These are phyloP conservation scores for Scaptodrosophila latifasciaeformis DNA, from an alignment of 2,888 invertebrate species.

Conservation along the genomic window DNA sequence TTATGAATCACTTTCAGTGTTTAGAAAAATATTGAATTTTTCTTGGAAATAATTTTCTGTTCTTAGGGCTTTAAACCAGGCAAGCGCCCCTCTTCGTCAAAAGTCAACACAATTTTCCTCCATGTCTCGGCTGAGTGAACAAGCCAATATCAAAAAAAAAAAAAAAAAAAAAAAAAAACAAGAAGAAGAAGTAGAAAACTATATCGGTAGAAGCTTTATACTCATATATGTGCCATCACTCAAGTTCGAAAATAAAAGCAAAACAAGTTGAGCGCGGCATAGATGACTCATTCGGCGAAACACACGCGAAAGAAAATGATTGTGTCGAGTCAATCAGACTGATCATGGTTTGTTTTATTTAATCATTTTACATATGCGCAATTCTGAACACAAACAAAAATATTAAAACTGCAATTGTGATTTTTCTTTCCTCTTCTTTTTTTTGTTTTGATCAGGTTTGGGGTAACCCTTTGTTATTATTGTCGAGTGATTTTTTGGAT, in stretches of 20 bases:
- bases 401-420: conserved; percentile 16
- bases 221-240: conserved; percentile 38
- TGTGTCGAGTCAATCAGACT: not conserved
- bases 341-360: conserved; percentile 1
- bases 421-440: too few relatives aligned
- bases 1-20: too few relatives aligned
- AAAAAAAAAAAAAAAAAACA: conserved; percentile 15
- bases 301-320: not conserved
- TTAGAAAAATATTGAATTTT: too few relatives aligned
- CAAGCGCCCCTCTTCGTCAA: too few relatives aligned
- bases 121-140: conserved; percentile 38
- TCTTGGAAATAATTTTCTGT: too few relatives aligned
- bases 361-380: conserved; percentile 20
- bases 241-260: conserved; percentile 50
- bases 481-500: not conserved
- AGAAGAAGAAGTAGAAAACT: conserved; percentile 26
- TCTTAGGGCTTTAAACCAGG: too few relatives aligned
- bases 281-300: conserved; percentile 39
- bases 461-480: conserved; percentile 6
- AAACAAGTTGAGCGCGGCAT: not conserved
- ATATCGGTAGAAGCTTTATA: not conserved
- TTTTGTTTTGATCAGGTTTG: too few relatives aligned
- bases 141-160: conserved; percentile 9
- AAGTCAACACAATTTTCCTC: conserved; percentile 9
- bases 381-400: not conserved